Evolutionary conservation across 2,888 invertebrate species (phyloP).

Genomic region (Cylindroiulus punctatus): DNA sequence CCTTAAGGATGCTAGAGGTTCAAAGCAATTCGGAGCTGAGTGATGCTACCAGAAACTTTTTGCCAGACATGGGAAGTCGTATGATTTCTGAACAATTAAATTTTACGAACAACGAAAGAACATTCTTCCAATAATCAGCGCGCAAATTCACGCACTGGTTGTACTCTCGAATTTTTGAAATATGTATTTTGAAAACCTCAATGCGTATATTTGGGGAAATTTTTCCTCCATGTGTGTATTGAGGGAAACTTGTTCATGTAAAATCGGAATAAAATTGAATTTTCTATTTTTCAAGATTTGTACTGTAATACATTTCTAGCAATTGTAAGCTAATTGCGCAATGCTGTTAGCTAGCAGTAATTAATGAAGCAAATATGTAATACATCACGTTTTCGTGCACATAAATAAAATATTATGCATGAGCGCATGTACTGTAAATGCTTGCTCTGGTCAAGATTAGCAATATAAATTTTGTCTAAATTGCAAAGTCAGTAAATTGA

Average conservation of each 20-base stretch:
- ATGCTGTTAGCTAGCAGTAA: background rate
- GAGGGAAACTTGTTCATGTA: background rate
- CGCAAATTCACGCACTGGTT: background rate
- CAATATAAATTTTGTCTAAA: background rate
- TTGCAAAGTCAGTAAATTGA: conserved; percentile 38
- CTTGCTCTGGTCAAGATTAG: too few species aligned
- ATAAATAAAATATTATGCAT: too few species aligned
- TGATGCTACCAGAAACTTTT: background rate
- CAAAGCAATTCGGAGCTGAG: background rate
- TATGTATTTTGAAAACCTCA: background rate
- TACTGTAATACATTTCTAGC: background rate
- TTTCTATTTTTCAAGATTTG: conserved; percentile 14
- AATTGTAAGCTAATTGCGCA: background rate
- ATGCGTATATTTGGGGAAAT: background rate
- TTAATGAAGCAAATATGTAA: background rate
- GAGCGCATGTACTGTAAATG: too few species aligned
- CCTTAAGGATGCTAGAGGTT: background rate
- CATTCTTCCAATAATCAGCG: background rate
- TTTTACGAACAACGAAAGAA: background rate
- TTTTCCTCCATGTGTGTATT: background rate
- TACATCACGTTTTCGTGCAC: too few species aligned
- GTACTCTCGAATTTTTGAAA: background rate
- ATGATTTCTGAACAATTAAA: background rate
- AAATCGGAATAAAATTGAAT: background rate
- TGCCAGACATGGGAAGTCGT: background rate